Evolutionary conservation across 2,797 vertebrate genomes (phyloP).

Genomic region (Dallia pectoralis): DNA sequence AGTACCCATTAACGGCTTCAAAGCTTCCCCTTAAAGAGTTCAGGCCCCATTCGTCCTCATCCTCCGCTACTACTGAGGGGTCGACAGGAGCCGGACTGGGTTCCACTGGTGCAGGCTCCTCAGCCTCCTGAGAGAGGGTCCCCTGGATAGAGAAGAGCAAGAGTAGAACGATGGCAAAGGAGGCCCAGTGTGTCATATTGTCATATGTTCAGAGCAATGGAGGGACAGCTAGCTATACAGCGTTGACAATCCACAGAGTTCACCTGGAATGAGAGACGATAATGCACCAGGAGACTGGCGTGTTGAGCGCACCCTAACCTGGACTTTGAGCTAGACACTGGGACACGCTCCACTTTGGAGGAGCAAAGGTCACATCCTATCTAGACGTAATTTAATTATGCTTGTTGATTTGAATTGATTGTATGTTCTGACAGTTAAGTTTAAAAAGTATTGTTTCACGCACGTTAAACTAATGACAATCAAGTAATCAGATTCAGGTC

Average conservation of each 20-base stretch:
- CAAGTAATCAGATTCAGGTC: too few relatives aligned
- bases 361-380: constrained; percentile 69
- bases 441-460: not conserved
- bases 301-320: constrained; percentile 35
- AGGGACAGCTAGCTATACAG: constrained; percentile 9
- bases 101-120: constrained; percentile 11
- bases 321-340: constrained; percentile 64
- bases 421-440: not conserved
- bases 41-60: constrained; percentile 80
- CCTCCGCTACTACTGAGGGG: constrained; percentile 47
- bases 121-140: constrained; percentile 46
- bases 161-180: constrained; percentile 43
- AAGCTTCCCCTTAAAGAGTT: constrained; percentile 81
- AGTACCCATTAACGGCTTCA: constrained; percentile 83
- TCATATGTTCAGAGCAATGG: not conserved
- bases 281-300: constrained; percentile 12
- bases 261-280: constrained; percentile 12
- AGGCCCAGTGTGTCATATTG: constrained; percentile 51
- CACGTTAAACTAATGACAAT: not conserved
- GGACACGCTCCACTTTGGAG: constrained; percentile 61
- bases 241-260: not conserved
- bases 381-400: constrained; percentile 26
- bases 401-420: not conserved
- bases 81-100: constrained; percentile 18
- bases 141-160: constrained; percentile 35